A percentile compares a stretch with the other conserved stretches of the same genome.
Evolutionary conservation across 2,113 vertebrate genomes (phyloP).

Genomic region (Megaleporinus macrocephalus): DNA sequence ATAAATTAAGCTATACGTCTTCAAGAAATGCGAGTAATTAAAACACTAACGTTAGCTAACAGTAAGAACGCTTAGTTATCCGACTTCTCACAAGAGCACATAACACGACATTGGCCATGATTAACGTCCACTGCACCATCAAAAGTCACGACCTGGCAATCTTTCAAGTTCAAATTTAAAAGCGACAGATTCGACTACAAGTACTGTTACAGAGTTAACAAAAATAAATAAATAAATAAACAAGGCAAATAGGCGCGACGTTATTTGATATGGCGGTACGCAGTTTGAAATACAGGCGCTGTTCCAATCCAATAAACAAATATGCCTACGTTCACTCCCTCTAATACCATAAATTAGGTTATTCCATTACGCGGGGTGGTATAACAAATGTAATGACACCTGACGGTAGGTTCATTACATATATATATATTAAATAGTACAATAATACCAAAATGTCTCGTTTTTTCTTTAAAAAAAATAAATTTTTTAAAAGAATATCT

Average conservation of each 20-base stretch:
- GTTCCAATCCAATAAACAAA: background rate
- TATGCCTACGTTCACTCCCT: background rate
- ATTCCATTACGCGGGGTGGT: background rate
- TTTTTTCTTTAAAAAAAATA: too few species aligned
- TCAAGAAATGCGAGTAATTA: too few species aligned
- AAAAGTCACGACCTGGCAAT: background rate
- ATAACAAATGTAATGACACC: too few species aligned
- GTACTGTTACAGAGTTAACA: background rate
- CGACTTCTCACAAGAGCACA: background rate
- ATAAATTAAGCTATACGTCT: too few species aligned
- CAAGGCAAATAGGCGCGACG: background rate
- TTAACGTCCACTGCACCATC: background rate
- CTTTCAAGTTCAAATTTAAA: background rate
- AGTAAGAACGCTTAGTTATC: background rate
- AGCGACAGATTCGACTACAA: background rate
- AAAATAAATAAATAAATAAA: too few species aligned
- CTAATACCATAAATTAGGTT: background rate
- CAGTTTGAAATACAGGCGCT: slow-evolving; percentile 5
- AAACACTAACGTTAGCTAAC: background rate
- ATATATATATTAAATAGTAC: too few species aligned
- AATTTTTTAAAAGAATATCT: too few species aligned
- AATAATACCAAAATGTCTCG: too few species aligned
- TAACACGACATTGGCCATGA: background rate
- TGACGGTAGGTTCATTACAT: too few species aligned
- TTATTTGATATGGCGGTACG: slow-evolving; percentile 34